Evolutionary conservation across 2,797 vertebrate species (phyloP).

Genomic region (Poeciliopsis gracilis): DNA sequence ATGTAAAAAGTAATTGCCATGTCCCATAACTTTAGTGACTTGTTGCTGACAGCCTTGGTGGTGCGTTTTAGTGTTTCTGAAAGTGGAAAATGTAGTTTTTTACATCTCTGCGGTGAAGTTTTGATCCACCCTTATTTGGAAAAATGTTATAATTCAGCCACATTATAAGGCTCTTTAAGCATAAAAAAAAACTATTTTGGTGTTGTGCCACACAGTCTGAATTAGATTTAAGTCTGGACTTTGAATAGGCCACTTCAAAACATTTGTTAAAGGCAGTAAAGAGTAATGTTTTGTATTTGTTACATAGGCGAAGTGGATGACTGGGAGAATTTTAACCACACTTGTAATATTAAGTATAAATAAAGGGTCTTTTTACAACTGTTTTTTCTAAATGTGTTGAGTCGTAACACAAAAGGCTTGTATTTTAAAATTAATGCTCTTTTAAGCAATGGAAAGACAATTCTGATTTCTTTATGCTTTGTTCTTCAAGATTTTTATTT

Average conservation of each 20-base stretch:
- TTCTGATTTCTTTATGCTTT: neutral
- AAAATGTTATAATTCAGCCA: neutral
- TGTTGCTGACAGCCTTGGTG: neutral
- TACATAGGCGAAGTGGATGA: neutral
- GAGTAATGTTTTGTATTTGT: neutral
- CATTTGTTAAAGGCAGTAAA: neutral
- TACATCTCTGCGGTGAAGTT: neutral
- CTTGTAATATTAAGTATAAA: neutral
- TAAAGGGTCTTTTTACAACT: neutral
- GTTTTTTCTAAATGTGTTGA: neutral
- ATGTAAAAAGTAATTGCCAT: neutral
- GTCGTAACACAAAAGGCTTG: neutral
- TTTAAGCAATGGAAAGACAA: neutral
- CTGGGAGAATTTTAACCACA: too few species aligned
- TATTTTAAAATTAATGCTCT: neutral
- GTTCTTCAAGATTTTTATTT: neutral
- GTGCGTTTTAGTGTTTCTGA: neutral
- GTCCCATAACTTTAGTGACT: neutral
- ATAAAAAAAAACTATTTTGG: neutral
- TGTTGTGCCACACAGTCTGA: neutral
- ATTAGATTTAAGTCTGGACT: neutral
- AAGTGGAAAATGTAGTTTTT: neutral
- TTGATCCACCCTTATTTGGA: neutral
- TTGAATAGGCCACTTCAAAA: slow-evolving; percentile 4
- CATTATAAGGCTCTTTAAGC: neutral